These are phyloP conservation scores for Chaitophorus viminalis DNA, from an alignment of 2,888 invertebrate species.

Conservation along the genomic window DNA sequence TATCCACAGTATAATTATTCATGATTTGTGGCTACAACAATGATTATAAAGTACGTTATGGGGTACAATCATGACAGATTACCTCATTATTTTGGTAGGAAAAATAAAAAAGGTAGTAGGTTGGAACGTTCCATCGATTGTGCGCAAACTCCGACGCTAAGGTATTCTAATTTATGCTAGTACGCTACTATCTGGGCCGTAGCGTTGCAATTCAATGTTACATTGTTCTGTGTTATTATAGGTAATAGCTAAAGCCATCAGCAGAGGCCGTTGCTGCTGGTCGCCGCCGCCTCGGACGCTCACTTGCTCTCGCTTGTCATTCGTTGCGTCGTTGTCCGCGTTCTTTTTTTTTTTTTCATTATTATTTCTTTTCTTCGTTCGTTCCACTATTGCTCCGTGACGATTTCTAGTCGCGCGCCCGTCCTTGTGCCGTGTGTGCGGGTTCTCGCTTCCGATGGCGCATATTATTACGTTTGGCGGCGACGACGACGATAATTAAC, in stretches of 20 bases:
- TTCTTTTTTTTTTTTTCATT: neutral
- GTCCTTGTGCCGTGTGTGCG: slow-evolving; percentile 8
- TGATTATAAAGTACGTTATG: too few relatives aligned
- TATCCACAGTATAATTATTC: too few relatives aligned
- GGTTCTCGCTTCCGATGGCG: slow-evolving; percentile 40
- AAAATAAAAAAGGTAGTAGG: neutral
- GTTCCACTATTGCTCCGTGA: slow-evolving; percentile 19
- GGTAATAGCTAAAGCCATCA: neutral
- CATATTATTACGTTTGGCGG: slow-evolving; percentile 5
- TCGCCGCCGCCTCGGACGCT: neutral
- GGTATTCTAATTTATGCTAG: too few relatives aligned
- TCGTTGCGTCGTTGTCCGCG: neutral
- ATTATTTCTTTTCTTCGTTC: neutral
- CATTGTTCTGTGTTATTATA: too few relatives aligned
- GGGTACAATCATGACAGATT: too few relatives aligned
- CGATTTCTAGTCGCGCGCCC: slow-evolving; percentile 9
- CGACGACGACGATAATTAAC: slow-evolving; percentile 59
- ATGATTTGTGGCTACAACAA: too few relatives aligned
- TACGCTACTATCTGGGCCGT: too few relatives aligned
- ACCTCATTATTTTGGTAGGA: too few relatives aligned
- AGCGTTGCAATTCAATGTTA: neutral
- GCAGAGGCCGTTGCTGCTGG: neutral
- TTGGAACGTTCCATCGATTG: neutral
- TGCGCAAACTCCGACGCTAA: neutral
- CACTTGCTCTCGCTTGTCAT: too few relatives aligned